Evolutionary conservation across 1,140 invertebrate genomes (phyloP), one percentile per base, ranked within the genome.

Genomic region (Drosophila biarmipes): DNA sequence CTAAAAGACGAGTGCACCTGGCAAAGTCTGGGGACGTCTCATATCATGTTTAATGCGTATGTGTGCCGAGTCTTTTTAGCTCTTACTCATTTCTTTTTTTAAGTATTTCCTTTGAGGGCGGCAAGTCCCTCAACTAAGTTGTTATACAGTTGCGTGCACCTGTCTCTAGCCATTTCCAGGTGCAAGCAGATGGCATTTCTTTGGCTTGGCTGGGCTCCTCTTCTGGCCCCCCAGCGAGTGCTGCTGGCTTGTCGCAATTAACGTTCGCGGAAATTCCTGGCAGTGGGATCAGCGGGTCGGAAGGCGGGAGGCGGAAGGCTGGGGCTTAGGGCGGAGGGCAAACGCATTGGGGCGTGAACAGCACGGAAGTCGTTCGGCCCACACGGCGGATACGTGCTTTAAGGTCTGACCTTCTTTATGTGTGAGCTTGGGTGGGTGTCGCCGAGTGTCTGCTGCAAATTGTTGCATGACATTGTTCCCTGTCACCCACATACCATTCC

Each of bases 221-320:
- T 24, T 12, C 55, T 81, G 49, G 67, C 57, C 40, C 46, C 46
- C 24, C 24, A 27, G 51, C 69, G 43, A 45, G 43, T 24, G 68
- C 72, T 31, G 80, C 77, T 61, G 74, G 84, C 85, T 84, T 84
- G 84, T 89, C 84, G 84, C 84, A 89, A 89, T 89, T 89, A 90
- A 89, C 84, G 84, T 84, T 62, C 79, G 79, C 84, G 84, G 84
- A 87, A 87, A 87, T 87, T 89, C 84, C 84, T 89, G 84, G 45
- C 84, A 84, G 63, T 63, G 52, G 71, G 68, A 61, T 40, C 67
- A 56, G 24, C 14, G 49, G 45, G 57, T 57, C 38, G 64, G 43
- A 62, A 68, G 38, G 52, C 2, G 38, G 7, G 7, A 37, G 14
- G n/a, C 2, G 38, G 7, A n/a, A 45, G 35, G 42, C 10, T 15